Conservation (phyloP, 2,888 invertebrate genomes). For the Trichopoda pennipes region DNA sequence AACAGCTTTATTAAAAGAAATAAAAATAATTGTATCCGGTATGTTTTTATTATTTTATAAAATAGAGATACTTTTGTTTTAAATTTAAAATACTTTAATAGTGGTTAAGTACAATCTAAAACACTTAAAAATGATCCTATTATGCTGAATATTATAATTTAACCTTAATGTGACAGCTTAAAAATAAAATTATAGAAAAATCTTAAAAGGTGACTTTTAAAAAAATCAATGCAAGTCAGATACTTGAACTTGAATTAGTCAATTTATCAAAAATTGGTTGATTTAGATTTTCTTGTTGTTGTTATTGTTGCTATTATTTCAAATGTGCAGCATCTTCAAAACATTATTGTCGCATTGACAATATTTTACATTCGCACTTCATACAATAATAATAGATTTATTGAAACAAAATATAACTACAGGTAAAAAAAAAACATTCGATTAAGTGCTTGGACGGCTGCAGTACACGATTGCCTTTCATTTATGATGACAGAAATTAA, state of each 20-base stretch:
- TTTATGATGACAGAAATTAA: slow-evolving; percentile 13
- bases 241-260: slow-evolving; percentile 60
- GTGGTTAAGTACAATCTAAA: not conserved
- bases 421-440: slow-evolving; percentile 5
- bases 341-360: slow-evolving; percentile 17
- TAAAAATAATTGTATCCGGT: slow-evolving; percentile 4
- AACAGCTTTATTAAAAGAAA: no score
- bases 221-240: slow-evolving; percentile 46
- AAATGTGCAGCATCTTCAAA: slow-evolving; percentile 44
- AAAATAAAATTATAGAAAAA: not conserved
- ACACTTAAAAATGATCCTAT: not conserved
- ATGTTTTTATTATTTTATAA: not conserved
- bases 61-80: not conserved
- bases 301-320: not conserved
- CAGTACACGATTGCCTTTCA: not conserved
- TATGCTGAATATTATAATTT: not conserved
- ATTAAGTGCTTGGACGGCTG: not conserved
- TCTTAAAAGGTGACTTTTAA: slow-evolving; percentile 20
- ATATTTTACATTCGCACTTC: slow-evolving; percentile 6
- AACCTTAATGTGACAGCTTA: not conserved
- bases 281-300: not conserved
- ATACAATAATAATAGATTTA: slow-evolving; percentile 3
- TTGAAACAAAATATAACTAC: not conserved
- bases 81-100: not conserved
- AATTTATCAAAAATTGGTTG: slow-evolving; percentile 26